phyloP scores from a whole-genome alignment of 2,797 vertebrate species.

The Tolypeutes matacus region DNA sequence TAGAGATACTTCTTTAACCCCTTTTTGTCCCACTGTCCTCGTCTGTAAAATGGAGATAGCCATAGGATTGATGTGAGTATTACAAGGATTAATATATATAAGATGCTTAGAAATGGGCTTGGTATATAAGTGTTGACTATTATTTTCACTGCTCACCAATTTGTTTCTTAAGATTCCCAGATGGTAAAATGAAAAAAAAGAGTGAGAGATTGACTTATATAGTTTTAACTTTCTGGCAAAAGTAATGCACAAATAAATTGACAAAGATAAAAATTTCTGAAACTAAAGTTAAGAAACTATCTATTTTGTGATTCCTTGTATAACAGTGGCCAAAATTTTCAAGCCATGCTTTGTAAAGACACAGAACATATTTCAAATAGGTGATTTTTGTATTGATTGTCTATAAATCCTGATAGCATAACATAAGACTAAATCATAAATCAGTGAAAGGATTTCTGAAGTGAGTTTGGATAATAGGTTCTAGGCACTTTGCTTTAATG shows the following conservation, averaged over 20 bases:
- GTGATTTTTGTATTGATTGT: constrained; percentile 77
- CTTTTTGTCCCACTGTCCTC: background rate
- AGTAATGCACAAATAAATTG: background rate
- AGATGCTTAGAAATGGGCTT: constrained; percentile 5
- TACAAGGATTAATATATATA: background rate
- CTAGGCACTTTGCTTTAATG: constrained; percentile 68
- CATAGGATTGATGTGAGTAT: background rate
- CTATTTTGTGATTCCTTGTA: constrained; percentile 14
- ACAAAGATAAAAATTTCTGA: constrained; percentile 43
- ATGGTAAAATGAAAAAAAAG: background rate
- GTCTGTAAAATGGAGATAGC: background rate
- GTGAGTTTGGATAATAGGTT: constrained; percentile 64
- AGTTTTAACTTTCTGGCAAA: constrained; percentile 12
- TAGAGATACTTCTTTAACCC: background rate
- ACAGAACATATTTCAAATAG: constrained; percentile 71
- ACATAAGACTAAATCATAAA: constrained; percentile 71
- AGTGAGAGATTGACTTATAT: background rate
- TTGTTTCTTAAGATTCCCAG: constrained; percentile 16
- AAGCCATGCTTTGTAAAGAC: constrained; percentile 69
- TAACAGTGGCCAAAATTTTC: constrained; percentile 61
- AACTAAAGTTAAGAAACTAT: constrained; percentile 37
- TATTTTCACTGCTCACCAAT: background rate
- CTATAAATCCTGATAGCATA: constrained; percentile 73
- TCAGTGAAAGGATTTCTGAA: constrained; percentile 72
- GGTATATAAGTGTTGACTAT: background rate